These are phyloP conservation scores for Danio kyathit DNA, from an alignment of 2,797 vertebrate species.

Conservation along the genomic window DNA sequence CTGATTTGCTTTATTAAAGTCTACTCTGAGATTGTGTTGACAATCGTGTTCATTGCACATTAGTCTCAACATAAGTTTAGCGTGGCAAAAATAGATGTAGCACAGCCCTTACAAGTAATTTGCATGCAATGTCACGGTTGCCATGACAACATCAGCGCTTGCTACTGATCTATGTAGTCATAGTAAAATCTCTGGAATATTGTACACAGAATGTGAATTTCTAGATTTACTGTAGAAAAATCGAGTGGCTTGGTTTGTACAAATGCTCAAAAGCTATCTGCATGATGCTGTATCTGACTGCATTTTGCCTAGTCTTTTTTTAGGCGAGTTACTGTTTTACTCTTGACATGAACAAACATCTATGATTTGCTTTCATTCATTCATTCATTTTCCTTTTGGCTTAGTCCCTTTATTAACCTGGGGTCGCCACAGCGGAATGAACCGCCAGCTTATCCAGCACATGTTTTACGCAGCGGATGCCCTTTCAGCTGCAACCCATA, in stretches of 20 bases:
- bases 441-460: too few relatives aligned
- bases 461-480: too few relatives aligned
- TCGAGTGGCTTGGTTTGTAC: not conserved
- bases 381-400: too few relatives aligned
- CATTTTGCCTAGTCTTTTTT: slow-evolving; percentile 16
- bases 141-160: not conserved
- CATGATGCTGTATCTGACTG: not conserved
- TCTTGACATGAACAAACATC: slow-evolving; percentile 14
- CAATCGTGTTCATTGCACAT: not conserved
- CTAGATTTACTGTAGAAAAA: not conserved
- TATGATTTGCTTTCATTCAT: slow-evolving; percentile 47
- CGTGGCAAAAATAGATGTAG: not conserved
- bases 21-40: not conserved
- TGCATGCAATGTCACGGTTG: not conserved
- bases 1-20: not conserved
- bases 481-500: too few relatives aligned
- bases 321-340: not conserved
- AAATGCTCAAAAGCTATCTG: not conserved
- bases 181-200: not conserved
- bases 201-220: not conserved
- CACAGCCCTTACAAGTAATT: not conserved
- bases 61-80: not conserved
- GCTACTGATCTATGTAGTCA: not conserved
- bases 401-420: too few relatives aligned
- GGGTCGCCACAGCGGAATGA: too few relatives aligned